Evolutionary conservation across 2,113 vertebrate species (phyloP).

Genomic region (Hemibagrus wyckioides): DNA sequence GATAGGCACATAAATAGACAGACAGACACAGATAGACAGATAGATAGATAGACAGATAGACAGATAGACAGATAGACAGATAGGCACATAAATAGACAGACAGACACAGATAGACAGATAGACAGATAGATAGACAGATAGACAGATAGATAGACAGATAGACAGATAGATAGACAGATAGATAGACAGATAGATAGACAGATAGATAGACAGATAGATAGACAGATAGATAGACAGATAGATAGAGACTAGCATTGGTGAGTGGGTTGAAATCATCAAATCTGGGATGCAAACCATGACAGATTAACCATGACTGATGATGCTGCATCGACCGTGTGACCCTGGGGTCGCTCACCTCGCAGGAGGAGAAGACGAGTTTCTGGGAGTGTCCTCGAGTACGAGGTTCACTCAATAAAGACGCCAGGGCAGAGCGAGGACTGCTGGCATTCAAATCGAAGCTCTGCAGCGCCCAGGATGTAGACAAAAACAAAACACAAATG

Average conservation of each 20-base stretch:
- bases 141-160: too few relatives aligned
- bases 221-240: too few relatives aligned
- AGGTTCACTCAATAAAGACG: conserved; percentile 81
- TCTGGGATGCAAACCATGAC: background rate
- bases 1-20: too few relatives aligned
- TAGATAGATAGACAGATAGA: too few relatives aligned
- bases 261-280: background rate
- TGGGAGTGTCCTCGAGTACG: conserved; percentile 83
- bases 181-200: too few relatives aligned
- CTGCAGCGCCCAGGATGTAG: conserved; percentile 72
- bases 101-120: too few relatives aligned
- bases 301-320: background rate
- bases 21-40: too few relatives aligned
- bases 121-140: too few relatives aligned
- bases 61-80: too few relatives aligned
- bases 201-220: too few relatives aligned
- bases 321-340: background rate
- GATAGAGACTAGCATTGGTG: background rate
- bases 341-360: conserved; percentile 80
- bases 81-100: too few relatives aligned
- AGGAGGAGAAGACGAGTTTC: conserved; percentile 86
- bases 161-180: too few relatives aligned
- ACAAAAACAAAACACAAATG: conserved; percentile 48
- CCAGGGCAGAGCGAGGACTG: conserved; percentile 80
- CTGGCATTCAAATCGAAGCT: conserved; percentile 80